Evolutionary conservation across 2,113 vertebrate genomes (phyloP), one percentile per base, ranked within the genome.

Genomic region (Erinaceus europaeus): DNA sequence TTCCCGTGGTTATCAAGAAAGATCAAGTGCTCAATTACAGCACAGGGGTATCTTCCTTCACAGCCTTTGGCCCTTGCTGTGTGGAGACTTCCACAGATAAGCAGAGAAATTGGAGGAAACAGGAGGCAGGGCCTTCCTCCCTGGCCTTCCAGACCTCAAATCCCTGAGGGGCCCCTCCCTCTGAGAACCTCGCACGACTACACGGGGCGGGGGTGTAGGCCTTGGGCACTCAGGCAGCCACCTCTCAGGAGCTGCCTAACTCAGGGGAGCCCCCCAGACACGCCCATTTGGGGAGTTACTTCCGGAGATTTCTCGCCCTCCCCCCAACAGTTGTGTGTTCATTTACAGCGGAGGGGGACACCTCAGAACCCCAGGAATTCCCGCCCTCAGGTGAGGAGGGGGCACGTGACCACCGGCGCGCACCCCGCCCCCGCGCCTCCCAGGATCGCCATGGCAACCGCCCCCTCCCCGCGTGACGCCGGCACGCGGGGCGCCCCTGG

Each of bases 401-500:
- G 72, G 61, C 93, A 71, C 78, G 88, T 86, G 87, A 64, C 84
- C 92, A 44, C 69, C 11, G 6, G 25, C 17, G 20, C 52, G 48
- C 57, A 12, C 11, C 80, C 52, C 61, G 42, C 0, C 12, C 40
- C 34, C 65, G 9, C 4, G 25, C 88, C 93, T 86, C 80, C 81
- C 90, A 17, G 69, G 53, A 67, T 95, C 64, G 50, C 69, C 91
- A 94, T 95, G 67, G 85, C 64, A 88, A 78, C 95, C 71, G 62
- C 80, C 84, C 94, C 85, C 89, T 94, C 80, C 93, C 34, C 32
- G 59, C 29, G 42, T 46, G 76, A 79, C 88, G 86, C 11, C 67
- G 15, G 50, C 69, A 25, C 53, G 42, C 36, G 4, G 69, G 94
- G 52, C 67, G 73, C 92, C 94, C 94, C 93, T 80, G 10, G 2